Conservation (phyloP, 2,797 vertebrate species). For the Microcaecilia unicolor region DNA sequence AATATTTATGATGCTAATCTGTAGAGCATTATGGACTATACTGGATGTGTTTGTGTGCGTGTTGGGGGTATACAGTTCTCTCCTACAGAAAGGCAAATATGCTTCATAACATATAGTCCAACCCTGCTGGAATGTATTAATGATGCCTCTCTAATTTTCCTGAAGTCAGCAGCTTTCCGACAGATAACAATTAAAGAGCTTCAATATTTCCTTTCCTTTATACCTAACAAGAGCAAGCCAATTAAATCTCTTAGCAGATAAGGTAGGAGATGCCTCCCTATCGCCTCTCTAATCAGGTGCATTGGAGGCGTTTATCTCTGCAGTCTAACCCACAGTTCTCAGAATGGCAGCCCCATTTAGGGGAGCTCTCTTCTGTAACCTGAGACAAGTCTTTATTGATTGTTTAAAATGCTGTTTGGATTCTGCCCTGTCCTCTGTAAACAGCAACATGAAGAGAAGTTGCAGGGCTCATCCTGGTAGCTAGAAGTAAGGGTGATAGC, state of each 20-base stretch:
- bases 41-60: no score
- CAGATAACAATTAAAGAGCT: slow-evolving; percentile 4
- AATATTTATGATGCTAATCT: no score
- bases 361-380: slow-evolving; percentile 44
- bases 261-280: slow-evolving; percentile 7
- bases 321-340: slow-evolving; percentile 38
- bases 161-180: no score
- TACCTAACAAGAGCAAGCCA: slow-evolving; percentile 22
- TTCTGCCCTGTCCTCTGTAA: slow-evolving; percentile 31
- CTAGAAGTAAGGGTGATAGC: no score
- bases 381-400: slow-evolving; percentile 29
- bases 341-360: slow-evolving; percentile 33
- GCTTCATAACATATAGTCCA: no score
- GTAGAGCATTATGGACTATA: no score
- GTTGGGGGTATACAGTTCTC: no score
- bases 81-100: no score
- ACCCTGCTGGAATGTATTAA: no score
- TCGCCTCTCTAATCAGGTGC: slow-evolving; percentile 11
- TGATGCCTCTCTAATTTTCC: no score
- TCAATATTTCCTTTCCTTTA: slow-evolving; percentile 13
- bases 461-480: no score
- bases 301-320: slow-evolving; percentile 28
- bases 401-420: slow-evolving; percentile 26
- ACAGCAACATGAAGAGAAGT: no score
- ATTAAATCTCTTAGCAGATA: slow-evolving; percentile 26